Conservation (phyloP, 1,140 invertebrate species). For the Protaetia brevitarsis region DNA sequence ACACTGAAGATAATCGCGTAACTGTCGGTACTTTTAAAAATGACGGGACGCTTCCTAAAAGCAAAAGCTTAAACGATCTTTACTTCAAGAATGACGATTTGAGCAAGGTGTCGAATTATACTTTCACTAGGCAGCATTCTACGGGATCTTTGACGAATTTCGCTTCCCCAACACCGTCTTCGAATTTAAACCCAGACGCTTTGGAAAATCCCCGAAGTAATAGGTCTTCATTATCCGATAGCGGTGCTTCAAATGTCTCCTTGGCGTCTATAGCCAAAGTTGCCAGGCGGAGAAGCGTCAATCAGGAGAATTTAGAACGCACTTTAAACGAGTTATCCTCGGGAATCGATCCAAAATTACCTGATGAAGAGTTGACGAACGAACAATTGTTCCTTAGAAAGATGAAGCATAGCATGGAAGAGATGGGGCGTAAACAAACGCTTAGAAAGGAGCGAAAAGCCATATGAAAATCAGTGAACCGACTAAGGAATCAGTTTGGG, state of each 20-base stretch:
- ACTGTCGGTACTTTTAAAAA: not conserved
- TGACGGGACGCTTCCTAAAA: not conserved
- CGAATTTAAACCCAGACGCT: not conserved
- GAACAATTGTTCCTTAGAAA: conserved; percentile 37
- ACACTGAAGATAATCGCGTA: not conserved
- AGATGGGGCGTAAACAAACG: conserved; percentile 33
- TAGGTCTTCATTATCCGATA: not conserved
- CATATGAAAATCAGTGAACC: conserved; percentile 35
- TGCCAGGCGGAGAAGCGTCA: not conserved
- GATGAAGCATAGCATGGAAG: conserved; percentile 34
- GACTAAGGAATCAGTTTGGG: conserved; percentile 35
- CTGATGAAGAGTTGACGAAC: conserved; percentile 36
- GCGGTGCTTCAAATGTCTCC: not conserved
- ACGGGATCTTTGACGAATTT: conserved; percentile 8
- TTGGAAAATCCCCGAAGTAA: not conserved
- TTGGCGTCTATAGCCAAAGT: not conserved
- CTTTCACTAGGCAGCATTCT: not conserved
- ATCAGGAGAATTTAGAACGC: not conserved
- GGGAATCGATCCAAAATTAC: conserved; percentile 37
- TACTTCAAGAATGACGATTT: not conserved
- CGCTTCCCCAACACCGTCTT: not conserved
- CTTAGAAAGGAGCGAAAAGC: conserved; percentile 2
- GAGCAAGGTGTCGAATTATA: not conserved
- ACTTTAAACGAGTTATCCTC: conserved; percentile 35
- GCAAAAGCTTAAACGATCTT: conserved; percentile 19